Evolutionary conservation across 2,888 invertebrate species (phyloP).

Genomic region (Thereva nobilitata): DNA sequence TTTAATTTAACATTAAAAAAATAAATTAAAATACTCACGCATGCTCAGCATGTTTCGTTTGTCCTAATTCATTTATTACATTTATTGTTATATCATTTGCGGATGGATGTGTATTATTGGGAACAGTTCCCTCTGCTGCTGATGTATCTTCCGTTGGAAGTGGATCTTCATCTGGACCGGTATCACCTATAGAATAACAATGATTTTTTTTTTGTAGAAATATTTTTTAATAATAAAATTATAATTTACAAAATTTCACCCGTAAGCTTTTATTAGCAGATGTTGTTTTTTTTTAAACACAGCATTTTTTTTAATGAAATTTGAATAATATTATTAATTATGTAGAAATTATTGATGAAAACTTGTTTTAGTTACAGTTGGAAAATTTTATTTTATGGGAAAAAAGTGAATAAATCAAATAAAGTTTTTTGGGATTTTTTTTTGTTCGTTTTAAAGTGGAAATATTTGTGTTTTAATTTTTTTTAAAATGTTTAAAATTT

Average conservation of each 20-base stretch:
- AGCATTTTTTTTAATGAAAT: too few species aligned
- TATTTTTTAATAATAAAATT: background rate
- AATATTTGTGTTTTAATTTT: too few species aligned
- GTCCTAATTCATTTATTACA: conserved; percentile 56
- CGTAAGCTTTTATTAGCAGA: too few species aligned
- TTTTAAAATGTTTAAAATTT: too few species aligned
- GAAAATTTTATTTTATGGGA: too few species aligned
- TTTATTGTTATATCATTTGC: conserved; percentile 51
- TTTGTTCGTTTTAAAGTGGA: too few species aligned
- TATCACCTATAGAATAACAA: conserved; percentile 40
- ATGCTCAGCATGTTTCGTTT: conserved; percentile 52
- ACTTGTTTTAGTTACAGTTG: too few species aligned
- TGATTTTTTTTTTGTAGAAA: background rate
- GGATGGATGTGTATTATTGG: conserved; percentile 23
- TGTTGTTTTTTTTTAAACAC: too few species aligned
- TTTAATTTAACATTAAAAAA: background rate
- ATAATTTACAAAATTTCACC: background rate
- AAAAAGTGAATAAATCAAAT: too few species aligned
- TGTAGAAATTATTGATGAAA: too few species aligned
- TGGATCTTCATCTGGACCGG: conserved; percentile 51
- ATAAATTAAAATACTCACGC: conserved; percentile 47
- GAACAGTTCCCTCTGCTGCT: conserved; percentile 43
- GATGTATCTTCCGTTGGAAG: conserved; percentile 52
- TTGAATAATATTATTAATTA: too few species aligned
- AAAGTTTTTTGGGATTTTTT: too few species aligned